Evolutionary conservation across 2,888 invertebrate species (phyloP), one percentile per base, ranked within the genome.

Genomic region (Hipparchia sbordonii): DNA sequence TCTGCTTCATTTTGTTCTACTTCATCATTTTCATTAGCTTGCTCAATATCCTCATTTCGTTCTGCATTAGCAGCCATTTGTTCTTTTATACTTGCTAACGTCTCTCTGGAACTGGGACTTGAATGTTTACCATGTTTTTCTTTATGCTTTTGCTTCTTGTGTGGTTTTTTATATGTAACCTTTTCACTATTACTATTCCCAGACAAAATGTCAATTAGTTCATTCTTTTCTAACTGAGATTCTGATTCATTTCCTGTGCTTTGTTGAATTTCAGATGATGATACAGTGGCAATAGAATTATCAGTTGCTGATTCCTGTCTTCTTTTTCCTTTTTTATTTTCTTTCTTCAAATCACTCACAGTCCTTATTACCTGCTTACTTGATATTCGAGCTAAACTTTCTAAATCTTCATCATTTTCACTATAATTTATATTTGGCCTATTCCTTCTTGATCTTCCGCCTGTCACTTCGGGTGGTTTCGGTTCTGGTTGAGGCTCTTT

Each of bases 381-480:
- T 77, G 86, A 78, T 84, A 88, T 83, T 83, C 87, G 78, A 85
- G 94, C 78, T 83, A 95, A 73, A 74, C 86, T 86, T 87, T 94
- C 87, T 84, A 95, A 80, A 87, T 93, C 87, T 88, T 95, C 87
- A 91, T 95, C 91, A 90, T 94, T 90, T 92, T 95, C 89, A 93
- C 94, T 89, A 91, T 95, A 94, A 81, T 94, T 94, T 71, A 94
- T 88, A 81, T 93, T 94, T 72, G 90, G 89, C 75, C 94, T 88
- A 80, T 93, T 92, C 76, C 94, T 87, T 79, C 94, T 86, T 33
- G 94, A 88, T 79, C 94, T 86, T 9, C 94, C 94, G 59, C 82
- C 71, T 8, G 80, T 70, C 46, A 74, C 83, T 80, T 94, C 94
- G 80, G 91, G 89, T 13, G 91, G 90, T 79, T 94, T 93, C 56